Evolutionary conservation across 2,113 vertebrate genomes (phyloP).

Genomic region (Chionomys nivalis): DNA sequence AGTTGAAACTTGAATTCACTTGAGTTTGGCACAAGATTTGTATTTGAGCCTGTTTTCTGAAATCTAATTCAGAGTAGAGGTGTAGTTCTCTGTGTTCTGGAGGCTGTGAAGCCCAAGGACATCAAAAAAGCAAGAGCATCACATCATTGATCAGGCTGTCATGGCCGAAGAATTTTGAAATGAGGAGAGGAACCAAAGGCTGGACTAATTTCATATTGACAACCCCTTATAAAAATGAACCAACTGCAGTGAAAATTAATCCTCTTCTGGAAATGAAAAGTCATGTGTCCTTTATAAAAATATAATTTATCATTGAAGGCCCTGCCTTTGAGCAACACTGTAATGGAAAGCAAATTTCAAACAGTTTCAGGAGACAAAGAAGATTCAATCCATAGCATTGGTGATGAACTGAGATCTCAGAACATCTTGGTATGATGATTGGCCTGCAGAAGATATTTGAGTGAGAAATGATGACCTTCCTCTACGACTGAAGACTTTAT

Average conservation of each 20-base stretch:
- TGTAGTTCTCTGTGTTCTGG: not conserved
- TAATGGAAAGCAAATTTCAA: not conserved
- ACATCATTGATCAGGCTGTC: not conserved
- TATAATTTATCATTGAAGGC: not conserved
- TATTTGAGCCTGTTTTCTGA: not conserved
- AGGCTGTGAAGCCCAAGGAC: not conserved
- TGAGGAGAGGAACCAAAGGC: fast-evolving
- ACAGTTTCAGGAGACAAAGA: not conserved
- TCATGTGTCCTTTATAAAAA: not conserved
- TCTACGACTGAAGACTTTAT: not conserved
- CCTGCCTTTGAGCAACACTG: fast-evolving
- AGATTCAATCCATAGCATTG: not conserved
- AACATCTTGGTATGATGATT: not conserved
- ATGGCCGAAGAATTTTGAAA: too few relatives aligned
- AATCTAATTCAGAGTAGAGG: not conserved
- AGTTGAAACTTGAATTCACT: not conserved
- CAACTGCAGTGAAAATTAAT: not conserved
- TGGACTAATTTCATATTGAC: not conserved
- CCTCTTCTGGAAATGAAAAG: not conserved
- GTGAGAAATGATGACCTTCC: not conserved
- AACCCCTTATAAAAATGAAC: fast-evolving
- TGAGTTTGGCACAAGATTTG: not conserved
- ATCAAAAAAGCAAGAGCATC: not conserved
- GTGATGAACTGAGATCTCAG: not conserved
- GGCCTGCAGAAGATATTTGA: not conserved